Evolutionary conservation across 2,888 invertebrate genomes (phyloP).

Genomic region (Parnassius glacialis): DNA sequence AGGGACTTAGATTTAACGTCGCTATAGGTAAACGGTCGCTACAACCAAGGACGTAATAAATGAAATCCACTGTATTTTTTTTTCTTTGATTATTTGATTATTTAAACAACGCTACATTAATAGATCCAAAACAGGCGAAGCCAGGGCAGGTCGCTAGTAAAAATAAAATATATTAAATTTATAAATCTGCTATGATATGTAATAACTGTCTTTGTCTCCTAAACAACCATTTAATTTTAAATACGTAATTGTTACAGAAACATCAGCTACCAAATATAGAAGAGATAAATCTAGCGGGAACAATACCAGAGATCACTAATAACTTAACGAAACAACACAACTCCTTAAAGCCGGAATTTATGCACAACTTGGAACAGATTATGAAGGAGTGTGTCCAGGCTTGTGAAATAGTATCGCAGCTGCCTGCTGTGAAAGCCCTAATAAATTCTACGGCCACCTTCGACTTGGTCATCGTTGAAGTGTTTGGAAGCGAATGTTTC

Average conservation of each 20-base stretch:
- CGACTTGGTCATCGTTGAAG: slow-evolving; percentile 71
- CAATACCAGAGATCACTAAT: slow-evolving; percentile 69
- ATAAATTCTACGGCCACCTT: slow-evolving; percentile 59
- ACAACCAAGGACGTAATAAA: too few species aligned
- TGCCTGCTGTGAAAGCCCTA: slow-evolving; percentile 59
- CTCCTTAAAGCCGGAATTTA: slow-evolving; percentile 60
- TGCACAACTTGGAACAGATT: slow-evolving; percentile 67
- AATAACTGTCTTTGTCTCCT: too few species aligned
- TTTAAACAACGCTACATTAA: too few species aligned
- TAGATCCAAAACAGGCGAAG: too few species aligned
- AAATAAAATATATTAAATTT: too few species aligned
- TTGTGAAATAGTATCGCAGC: slow-evolving; percentile 64
- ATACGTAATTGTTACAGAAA: slow-evolving; percentile 56
- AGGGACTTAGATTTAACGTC: too few species aligned
- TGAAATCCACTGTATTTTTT: too few species aligned
- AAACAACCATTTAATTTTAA: too few species aligned
- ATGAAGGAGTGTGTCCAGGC: slow-evolving; percentile 71
- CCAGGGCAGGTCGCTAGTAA: too few species aligned
- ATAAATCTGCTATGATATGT: too few species aligned
- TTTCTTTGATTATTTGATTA: too few species aligned
- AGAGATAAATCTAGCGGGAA: slow-evolving; percentile 72
- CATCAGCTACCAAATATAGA: slow-evolving; percentile 61
- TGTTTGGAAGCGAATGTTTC: slow-evolving; percentile 81
- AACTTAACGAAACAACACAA: slow-evolving; percentile 61
- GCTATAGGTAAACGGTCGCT: too few species aligned